A percentile compares a stretch with the other conserved stretches of the same genome.
Evolutionary conservation across 2,797 vertebrate genomes (phyloP).

Genomic region (Cuculus canorus): DNA sequence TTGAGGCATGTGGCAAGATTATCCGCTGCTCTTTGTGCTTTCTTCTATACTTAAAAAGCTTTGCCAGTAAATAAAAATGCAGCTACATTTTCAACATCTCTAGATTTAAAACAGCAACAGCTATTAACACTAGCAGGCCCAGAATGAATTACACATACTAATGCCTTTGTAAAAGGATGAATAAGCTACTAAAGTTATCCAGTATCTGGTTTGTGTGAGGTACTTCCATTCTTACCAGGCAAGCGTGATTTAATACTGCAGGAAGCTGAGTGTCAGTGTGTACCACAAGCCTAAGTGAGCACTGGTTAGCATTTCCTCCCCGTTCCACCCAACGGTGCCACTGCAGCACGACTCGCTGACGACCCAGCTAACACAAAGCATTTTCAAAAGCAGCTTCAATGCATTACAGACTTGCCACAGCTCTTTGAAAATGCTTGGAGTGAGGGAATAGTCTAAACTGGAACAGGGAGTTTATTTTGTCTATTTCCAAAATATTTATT

Average conservation of each 20-base stretch:
- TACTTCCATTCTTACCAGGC: background rate
- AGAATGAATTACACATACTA: background rate
- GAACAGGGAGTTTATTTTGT: background rate
- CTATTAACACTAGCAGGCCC: background rate
- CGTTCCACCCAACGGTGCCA: background rate
- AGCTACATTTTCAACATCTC: background rate
- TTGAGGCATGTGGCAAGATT: background rate
- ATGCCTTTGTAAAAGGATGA: background rate
- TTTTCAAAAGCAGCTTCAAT: background rate
- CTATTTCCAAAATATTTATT: background rate
- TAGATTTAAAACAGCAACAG: background rate
- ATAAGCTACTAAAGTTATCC: background rate
- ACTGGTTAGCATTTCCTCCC: background rate
- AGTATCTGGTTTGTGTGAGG: background rate
- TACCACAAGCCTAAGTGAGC: background rate
- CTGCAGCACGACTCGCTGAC: background rate
- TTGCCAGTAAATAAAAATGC: background rate
- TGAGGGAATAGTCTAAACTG: background rate
- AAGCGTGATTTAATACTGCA: background rate
- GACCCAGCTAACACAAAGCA: background rate
- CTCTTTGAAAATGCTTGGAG: background rate
- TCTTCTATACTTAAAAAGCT: background rate
- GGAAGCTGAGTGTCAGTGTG: background rate
- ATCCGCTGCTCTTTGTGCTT: background rate
- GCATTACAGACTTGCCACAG: background rate